These are phyloP conservation scores for Tenrec ecaudatus DNA, from an alignment of 2,113 vertebrate species.

Conservation along the genomic window DNA sequence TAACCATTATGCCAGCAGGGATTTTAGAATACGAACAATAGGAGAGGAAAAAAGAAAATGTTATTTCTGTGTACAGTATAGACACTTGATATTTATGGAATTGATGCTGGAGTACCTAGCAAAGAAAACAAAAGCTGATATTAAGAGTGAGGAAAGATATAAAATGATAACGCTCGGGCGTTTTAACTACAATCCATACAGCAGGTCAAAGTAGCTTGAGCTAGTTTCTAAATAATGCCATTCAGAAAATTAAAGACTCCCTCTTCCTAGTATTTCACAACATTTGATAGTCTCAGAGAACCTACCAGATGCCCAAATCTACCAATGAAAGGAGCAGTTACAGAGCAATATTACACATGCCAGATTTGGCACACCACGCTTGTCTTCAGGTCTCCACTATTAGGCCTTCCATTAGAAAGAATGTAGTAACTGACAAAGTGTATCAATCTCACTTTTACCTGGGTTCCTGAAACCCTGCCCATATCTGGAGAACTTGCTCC, in stretches of 20 bases:
- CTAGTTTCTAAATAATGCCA: no score
- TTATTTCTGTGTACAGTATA: neutral
- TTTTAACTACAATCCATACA: neutral
- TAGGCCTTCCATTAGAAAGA: neutral
- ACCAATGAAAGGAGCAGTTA: neutral
- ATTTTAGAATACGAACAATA: neutral
- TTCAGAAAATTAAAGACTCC: neutral
- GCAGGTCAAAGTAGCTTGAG: neutral
- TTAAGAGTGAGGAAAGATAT: neutral
- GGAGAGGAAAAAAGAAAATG: neutral
- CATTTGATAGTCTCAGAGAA: neutral
- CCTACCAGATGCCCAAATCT: neutral
- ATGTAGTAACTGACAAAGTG: neutral
- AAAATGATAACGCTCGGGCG: neutral
- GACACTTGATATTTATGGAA: neutral
- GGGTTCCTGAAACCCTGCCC: neutral
- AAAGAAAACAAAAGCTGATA: neutral
- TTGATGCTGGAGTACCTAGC: neutral
- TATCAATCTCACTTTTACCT: neutral
- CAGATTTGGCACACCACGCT: rapidly evolving
- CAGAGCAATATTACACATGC: no score
- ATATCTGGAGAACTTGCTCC: neutral
- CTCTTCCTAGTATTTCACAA: neutral
- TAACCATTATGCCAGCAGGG: no score
- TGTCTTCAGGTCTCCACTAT: neutral